phyloP scores from a whole-genome alignment of 2,113 vertebrate genomes.

The Struthio camelus region DNA sequence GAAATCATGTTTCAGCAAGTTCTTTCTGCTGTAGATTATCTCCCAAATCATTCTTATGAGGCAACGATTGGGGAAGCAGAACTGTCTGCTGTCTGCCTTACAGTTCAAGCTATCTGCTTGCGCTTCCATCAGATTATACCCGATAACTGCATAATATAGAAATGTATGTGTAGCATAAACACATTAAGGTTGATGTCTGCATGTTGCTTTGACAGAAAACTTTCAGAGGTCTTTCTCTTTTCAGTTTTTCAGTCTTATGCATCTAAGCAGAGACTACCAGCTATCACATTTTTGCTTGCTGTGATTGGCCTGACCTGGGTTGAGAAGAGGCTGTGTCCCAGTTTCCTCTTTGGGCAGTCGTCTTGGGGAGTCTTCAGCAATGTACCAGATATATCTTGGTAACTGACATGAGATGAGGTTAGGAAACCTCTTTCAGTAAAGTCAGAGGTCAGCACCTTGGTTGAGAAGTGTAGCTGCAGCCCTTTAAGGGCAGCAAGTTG shows the following conservation, averaged over 20 bases:
- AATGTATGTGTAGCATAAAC: neutral
- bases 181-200: neutral
- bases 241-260: rapidly evolving
- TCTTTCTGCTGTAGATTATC: neutral
- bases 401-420: neutral
- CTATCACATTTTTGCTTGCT: neutral
- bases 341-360: neutral
- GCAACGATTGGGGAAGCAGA: neutral
- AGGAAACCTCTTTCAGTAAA: neutral
- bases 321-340: neutral
- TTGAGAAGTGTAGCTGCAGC: neutral
- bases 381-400: neutral
- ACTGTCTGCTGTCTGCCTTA: neutral
- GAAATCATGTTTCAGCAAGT: neutral
- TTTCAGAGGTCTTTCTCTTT: neutral
- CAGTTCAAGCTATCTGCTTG: neutral
- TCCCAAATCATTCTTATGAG: neutral
- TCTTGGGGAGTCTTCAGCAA: constrained; percentile 1
- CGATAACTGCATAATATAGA: neutral
- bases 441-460: neutral
- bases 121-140: neutral
- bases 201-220: neutral
- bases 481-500: neutral
- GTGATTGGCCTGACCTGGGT: neutral
- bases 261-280: neutral